Percentiles rank a stretch among this genome's conserved stretches.
phyloP scores from a whole-genome alignment of 1,140 invertebrate genomes.

The Euglossa dilemma region DNA sequence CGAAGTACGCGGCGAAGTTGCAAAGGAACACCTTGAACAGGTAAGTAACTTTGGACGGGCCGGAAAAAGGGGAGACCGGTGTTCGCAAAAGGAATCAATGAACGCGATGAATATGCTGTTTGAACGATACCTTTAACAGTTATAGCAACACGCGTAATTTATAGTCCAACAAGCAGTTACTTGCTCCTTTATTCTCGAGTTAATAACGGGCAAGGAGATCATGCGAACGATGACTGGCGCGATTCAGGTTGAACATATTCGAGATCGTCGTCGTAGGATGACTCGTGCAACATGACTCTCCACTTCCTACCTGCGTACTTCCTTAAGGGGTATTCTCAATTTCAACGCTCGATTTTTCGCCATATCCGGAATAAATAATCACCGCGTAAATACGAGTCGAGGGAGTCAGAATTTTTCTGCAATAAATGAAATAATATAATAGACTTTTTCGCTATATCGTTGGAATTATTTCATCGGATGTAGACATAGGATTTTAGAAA shows the following conservation, averaged over 20 bases:
- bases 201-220: not conserved
- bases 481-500: not conserved
- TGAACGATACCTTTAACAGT: not conserved
- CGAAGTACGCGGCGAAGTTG: too few species aligned
- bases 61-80: not conserved
- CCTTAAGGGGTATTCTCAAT: too few species aligned
- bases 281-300: not conserved
- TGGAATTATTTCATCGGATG: too few species aligned
- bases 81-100: not conserved
- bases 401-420: too few species aligned
- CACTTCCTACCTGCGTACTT: too few species aligned
- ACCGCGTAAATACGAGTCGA: too few species aligned
- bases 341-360: too few species aligned
- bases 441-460: too few species aligned
- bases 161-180: not conserved
- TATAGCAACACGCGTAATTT: not conserved
- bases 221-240: not conserved
- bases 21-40: too few species aligned
- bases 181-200: not conserved
- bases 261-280: not conserved
- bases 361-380: too few species aligned
- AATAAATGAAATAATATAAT: too few species aligned
- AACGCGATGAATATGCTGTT: not conserved
- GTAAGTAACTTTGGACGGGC: not conserved
- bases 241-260: not conserved